Percentiles rank a stretch among this genome's conserved stretches.
Evolutionary conservation across 2,888 invertebrate genomes (phyloP).

Genomic region (Isoperla grammatica): DNA sequence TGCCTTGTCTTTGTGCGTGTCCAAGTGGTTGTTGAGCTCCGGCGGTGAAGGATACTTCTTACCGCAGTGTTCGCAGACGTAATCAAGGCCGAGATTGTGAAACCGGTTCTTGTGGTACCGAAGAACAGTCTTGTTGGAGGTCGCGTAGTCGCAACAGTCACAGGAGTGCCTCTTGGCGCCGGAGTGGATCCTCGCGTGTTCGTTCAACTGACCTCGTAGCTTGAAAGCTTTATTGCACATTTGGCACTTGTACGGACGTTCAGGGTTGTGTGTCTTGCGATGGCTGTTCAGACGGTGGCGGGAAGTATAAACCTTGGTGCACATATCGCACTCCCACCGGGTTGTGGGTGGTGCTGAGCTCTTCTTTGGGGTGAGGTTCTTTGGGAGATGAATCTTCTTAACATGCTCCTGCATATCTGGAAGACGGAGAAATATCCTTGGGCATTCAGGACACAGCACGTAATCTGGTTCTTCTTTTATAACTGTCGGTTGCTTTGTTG

Average conservation of each 20-base stretch:
- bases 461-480: too few species aligned
- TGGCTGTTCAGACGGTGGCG: slow-evolving; percentile 2
- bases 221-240: slow-evolving; percentile 13
- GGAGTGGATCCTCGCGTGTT: slow-evolving; percentile 44
- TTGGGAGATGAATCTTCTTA: too few species aligned
- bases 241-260: slow-evolving; percentile 1
- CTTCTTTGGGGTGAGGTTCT: too few species aligned
- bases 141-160: slow-evolving; percentile 37
- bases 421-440: too few species aligned
- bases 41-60: neutral
- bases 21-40: slow-evolving; percentile 20
- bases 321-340: neutral
- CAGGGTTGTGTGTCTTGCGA: neutral
- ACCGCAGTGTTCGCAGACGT: slow-evolving; percentile 5
- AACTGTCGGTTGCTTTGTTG: too few species aligned
- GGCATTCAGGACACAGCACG: too few species aligned
- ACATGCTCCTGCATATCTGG: too few species aligned
- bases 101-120: slow-evolving; percentile 23
- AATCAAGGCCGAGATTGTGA: slow-evolving; percentile 6
- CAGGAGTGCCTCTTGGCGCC: slow-evolving; percentile 43
- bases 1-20: slow-evolving; percentile 17
- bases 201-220: slow-evolving; percentile 37
- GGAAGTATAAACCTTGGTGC: slow-evolving; percentile 1
- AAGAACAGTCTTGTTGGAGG: slow-evolving; percentile 23
- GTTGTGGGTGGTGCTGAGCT: too few species aligned